Evolutionary conservation across 2,113 vertebrate species (phyloP).

Genomic region (Gymnogyps californianus): DNA sequence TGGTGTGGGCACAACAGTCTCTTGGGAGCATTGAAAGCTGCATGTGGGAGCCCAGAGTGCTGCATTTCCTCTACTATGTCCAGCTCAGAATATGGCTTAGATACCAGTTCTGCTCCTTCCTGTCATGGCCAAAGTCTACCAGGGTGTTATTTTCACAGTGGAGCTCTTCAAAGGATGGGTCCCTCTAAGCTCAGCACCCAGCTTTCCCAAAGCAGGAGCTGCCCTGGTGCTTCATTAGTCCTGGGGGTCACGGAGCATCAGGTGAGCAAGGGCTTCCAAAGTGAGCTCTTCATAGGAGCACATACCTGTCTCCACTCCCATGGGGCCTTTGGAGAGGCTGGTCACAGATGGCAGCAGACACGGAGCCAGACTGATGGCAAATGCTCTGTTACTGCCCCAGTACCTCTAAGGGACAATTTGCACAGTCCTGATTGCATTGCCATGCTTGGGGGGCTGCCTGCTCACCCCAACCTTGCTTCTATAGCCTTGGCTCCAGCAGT

Average conservation of each 20-base stretch:
- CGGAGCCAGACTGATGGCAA: neutral
- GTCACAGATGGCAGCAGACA: neutral
- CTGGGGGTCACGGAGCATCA: neutral
- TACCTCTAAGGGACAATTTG: neutral
- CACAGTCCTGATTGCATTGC: accelerated
- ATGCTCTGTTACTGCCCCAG: neutral
- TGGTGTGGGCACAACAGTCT: neutral
- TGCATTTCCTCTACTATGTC: neutral
- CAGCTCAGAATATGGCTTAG: neutral
- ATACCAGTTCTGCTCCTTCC: neutral
- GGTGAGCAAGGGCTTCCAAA: neutral
- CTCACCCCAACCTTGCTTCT: neutral
- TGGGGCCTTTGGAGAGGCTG: neutral
- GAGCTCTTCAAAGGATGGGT: neutral
- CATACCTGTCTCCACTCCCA: neutral
- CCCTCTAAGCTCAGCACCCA: neutral
- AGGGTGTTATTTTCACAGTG: neutral
- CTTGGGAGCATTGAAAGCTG: neutral
- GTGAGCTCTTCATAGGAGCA: neutral
- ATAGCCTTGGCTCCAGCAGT: neutral
- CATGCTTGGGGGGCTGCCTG: neutral
- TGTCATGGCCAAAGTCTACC: neutral
- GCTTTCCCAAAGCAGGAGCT: neutral
- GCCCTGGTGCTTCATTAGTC: neutral
- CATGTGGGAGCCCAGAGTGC: neutral